Conservation (phyloP, 1,140 invertebrate species). For the Orchesella cincta region DNA sequence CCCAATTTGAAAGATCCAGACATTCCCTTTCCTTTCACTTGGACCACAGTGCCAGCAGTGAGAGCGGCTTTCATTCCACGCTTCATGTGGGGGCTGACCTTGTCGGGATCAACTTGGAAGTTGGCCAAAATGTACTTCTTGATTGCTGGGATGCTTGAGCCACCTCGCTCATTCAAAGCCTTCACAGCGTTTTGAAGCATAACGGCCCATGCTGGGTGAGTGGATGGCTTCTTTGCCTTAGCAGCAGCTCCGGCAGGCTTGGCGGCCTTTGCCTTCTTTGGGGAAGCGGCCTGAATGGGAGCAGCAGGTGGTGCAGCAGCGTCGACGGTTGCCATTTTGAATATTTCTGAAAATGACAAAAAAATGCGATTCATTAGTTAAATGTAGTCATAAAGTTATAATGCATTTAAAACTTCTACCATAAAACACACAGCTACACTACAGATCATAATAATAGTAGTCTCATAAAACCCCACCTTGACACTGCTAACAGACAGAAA, state of each 20-base stretch:
- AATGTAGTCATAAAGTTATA: not conserved
- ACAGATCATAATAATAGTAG: not conserved
- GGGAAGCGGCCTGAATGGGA: constrained; percentile 33
- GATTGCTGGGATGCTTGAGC: constrained; percentile 65
- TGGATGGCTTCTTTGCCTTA: constrained; percentile 31
- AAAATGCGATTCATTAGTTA: not conserved
- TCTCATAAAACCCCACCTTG: not conserved
- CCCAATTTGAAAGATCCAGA: constrained; percentile 63
- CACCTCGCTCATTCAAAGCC: constrained; percentile 64
- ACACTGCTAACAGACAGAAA: not conserved
- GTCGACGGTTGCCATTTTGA: constrained; percentile 7
- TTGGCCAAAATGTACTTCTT: constrained; percentile 66
- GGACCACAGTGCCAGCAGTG: constrained; percentile 60
- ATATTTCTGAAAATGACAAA: not conserved
- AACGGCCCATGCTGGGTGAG: constrained; percentile 51
- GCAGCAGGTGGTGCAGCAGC: constrained; percentile 35
- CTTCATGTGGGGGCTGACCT: constrained; percentile 63
- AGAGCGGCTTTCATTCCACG: constrained; percentile 65
- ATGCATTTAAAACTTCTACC: not conserved
- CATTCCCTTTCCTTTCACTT: constrained; percentile 66
- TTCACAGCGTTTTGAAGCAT: constrained; percentile 63
- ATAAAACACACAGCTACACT: not conserved
- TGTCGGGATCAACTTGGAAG: constrained; percentile 64
- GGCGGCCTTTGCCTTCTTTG: constrained; percentile 46
- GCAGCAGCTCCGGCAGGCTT: constrained; percentile 45